phyloP scores from a whole-genome alignment of 2,113 vertebrate species.

The Laticauda laticaudata region DNA sequence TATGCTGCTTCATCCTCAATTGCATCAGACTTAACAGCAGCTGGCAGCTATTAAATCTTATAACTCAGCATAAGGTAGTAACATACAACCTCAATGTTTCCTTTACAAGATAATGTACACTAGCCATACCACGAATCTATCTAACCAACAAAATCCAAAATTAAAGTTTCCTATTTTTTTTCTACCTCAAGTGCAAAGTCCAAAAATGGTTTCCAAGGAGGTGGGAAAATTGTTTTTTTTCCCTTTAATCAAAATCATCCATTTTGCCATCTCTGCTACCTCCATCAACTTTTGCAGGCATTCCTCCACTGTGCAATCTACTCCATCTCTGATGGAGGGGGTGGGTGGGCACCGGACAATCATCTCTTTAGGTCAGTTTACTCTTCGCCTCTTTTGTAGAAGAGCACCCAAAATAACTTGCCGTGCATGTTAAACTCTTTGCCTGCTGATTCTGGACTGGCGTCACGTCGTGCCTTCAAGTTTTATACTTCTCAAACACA shows the following conservation, averaged over 20 bases:
- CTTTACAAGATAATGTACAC: too few species aligned
- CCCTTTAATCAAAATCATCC: not conserved
- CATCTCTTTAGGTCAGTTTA: not conserved
- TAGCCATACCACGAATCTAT: not conserved
- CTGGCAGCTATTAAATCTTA: too few species aligned
- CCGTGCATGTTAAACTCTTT: not conserved
- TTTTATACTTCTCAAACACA: not conserved
- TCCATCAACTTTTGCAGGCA: not conserved
- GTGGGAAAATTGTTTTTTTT: not conserved
- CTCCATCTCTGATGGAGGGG: not conserved
- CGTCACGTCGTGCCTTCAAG: not conserved
- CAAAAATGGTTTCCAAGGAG: not conserved
- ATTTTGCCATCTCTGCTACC: not conserved
- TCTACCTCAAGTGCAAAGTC: not conserved
- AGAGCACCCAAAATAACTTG: not conserved
- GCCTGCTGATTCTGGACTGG: not conserved
- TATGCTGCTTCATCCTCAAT: too few species aligned
- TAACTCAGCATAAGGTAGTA: too few species aligned
- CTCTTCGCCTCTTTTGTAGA: not conserved
- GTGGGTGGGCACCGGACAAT: rapidly evolving
- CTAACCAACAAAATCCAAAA: not conserved
- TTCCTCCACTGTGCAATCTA: not conserved
- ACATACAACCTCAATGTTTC: too few species aligned
- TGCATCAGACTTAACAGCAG: too few species aligned
- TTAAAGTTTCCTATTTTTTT: not conserved